A percentile compares a stretch with the other conserved stretches of the same genome.
Conservation (phyloP, 1,140 invertebrate genomes). For the Lepidostoma basale region DNA sequence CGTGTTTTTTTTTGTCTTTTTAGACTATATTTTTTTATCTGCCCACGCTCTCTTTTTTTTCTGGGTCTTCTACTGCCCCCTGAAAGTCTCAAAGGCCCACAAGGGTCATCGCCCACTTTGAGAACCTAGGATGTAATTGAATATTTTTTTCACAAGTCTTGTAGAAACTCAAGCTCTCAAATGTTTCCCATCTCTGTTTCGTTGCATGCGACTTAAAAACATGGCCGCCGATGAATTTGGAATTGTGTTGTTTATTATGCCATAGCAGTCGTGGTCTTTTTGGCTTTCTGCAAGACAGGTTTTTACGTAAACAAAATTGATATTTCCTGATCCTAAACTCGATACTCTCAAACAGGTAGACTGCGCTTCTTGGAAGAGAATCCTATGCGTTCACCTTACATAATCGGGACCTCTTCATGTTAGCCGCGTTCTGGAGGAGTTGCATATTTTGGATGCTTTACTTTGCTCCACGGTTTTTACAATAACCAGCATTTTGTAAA, state of each 20-base stretch:
- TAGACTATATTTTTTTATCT: too few relatives aligned
- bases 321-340: constrained; percentile 41
- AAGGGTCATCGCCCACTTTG: not conserved
- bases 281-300: constrained; percentile 38
- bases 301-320: constrained; percentile 36
- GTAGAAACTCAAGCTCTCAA: not conserved
- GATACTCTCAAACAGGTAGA: constrained; percentile 4
- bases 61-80: too few relatives aligned
- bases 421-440: too few relatives aligned
- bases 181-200: not conserved
- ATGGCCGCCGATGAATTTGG: constrained; percentile 28
- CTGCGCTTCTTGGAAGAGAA: constrained; percentile 15
- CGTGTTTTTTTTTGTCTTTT: too few relatives aligned
- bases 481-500: too few relatives aligned
- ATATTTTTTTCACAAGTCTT: not conserved
- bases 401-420: too few relatives aligned
- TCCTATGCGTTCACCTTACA: not conserved
- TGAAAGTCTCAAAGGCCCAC: not conserved
- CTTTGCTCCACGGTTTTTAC: too few relatives aligned
- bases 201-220: constrained; percentile 14
- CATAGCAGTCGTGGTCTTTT: constrained; percentile 28
- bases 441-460: too few relatives aligned
- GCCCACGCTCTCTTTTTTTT: too few relatives aligned
- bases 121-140: not conserved
- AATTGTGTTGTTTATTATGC: constrained; percentile 31